Evolutionary conservation across 2,797 vertebrate species (phyloP), one percentile per base, ranked within the genome.

Genomic region (Spea hammondii): DNA sequence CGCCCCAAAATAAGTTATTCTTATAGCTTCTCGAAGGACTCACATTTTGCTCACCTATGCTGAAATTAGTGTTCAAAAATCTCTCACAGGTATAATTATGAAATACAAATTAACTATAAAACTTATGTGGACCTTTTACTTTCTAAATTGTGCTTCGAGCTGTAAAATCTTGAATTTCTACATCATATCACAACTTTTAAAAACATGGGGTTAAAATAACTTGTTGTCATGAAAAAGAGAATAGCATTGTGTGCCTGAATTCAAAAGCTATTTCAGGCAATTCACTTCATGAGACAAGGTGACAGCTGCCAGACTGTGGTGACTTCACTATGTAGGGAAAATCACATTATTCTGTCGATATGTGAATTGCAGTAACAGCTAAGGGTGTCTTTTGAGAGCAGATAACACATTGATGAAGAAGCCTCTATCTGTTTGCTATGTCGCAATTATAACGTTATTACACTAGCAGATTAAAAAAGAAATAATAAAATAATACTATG

Each of bases 221-320:
- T 75, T 64, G 45, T 67, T 59, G 60, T 62, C 8, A 65, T 55
- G 49, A 50, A 49, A 32, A 44, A 14, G 32, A 68, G 64, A 17
- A 46, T 44, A 76, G 54, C 13, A 60, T 32, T 66, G 74, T 72
- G 32, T n/a, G 57, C 48, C 57, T 13, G n/a, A 45, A 72, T 53
- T 17, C 46, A 76, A 50, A 77, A 81, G 48, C 75, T 74, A 82
- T 77, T 82, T 82, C 70, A 73, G 71, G 70, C 66, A 65, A 74
- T 68, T 77, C 57, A 74, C 70, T 73, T 72, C 70, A 59, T 77
- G 55, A 66, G 50, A 49, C 65, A 13, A 14, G 65, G 65, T 82
- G 75, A 82, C 79, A 77, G 75, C 75, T 82, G 79, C 65, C 65
- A 82, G 76, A 82, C 68, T 71, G 9, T 67, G 70, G 44, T 64